phyloP scores from a whole-genome alignment of 2,888 invertebrate genomes.

The Augiades crinisus region DNA sequence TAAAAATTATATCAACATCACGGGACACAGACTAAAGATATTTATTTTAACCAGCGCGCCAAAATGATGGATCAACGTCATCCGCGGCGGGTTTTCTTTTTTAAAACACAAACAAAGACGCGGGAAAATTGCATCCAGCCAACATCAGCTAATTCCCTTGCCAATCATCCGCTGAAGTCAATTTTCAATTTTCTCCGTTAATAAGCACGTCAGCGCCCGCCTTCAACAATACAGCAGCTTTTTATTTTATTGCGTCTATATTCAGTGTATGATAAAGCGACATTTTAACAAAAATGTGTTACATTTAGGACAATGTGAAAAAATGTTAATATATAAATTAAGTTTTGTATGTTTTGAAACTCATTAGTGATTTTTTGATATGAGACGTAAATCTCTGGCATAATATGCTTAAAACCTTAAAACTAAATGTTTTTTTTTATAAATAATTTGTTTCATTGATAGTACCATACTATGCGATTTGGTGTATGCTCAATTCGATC shows the following conservation, averaged over 20 bases:
- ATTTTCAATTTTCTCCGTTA: conserved; percentile 78
- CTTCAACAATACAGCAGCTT: conserved; percentile 50
- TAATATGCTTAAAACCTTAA: too few relatives aligned
- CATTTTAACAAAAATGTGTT: background rate
- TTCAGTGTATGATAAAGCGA: background rate
- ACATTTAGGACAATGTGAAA: too few relatives aligned
- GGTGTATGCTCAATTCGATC: too few relatives aligned
- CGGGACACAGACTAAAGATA: background rate
- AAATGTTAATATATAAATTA: too few relatives aligned
- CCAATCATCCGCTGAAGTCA: conserved; percentile 76
- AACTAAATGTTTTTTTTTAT: too few relatives aligned
- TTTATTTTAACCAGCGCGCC: conserved; percentile 33
- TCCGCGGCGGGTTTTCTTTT: conserved; percentile 54
- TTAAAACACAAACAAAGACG: conserved; percentile 62
- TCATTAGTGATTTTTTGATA: too few relatives aligned
- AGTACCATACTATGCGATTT: too few relatives aligned
- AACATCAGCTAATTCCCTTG: conserved; percentile 77
- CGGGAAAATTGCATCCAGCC: conserved; percentile 70
- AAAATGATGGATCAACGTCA: conserved; percentile 77
- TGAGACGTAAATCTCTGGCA: too few relatives aligned
- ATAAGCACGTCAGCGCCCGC: conserved; percentile 72
- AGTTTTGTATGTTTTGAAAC: too few relatives aligned
- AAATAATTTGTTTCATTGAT: too few relatives aligned
- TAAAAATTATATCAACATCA: too few relatives aligned
- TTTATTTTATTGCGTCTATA: conserved; percentile 32